phyloP scores from a whole-genome alignment of 2,888 invertebrate species.

The Tenthredo scrophulariae region DNA sequence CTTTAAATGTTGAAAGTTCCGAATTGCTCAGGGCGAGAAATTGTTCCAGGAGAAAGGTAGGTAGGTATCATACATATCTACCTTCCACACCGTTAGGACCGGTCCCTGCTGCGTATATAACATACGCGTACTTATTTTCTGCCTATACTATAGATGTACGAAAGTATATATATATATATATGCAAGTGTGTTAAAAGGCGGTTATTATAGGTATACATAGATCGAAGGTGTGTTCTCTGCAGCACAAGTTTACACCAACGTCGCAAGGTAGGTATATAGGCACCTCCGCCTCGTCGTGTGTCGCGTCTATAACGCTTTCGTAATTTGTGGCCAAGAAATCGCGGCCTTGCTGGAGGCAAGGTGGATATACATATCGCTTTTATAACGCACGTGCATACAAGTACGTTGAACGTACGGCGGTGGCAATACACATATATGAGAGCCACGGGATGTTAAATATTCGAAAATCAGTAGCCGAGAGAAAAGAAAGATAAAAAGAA shows the following conservation, averaged over 20 bases:
- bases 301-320: constrained; percentile 31
- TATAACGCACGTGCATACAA: constrained; percentile 20
- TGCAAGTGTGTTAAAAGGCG: neutral
- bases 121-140: neutral
- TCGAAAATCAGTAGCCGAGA: neutral
- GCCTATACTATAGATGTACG: neutral
- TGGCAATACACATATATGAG: neutral
- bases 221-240: neutral
- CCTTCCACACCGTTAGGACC: neutral
- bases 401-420: neutral
- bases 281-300: too few relatives aligned
- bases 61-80: neutral
- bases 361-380: constrained; percentile 63
- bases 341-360: constrained; percentile 74
- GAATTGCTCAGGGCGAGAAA: constrained; percentile 66
- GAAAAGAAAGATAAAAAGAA: neutral
- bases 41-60: constrained; percentile 66
- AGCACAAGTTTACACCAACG: too few relatives aligned
- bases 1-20: constrained; percentile 40
- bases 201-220: neutral
- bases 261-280: too few relatives aligned
- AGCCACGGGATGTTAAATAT: neutral
- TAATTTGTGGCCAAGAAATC: constrained; percentile 68
- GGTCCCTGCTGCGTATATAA: constrained; percentile 8
- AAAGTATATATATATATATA: neutral